These are phyloP conservation scores for Potamilus streckersoni DNA, from an alignment of 1,140 invertebrate genomes.

Conservation along the genomic window DNA sequence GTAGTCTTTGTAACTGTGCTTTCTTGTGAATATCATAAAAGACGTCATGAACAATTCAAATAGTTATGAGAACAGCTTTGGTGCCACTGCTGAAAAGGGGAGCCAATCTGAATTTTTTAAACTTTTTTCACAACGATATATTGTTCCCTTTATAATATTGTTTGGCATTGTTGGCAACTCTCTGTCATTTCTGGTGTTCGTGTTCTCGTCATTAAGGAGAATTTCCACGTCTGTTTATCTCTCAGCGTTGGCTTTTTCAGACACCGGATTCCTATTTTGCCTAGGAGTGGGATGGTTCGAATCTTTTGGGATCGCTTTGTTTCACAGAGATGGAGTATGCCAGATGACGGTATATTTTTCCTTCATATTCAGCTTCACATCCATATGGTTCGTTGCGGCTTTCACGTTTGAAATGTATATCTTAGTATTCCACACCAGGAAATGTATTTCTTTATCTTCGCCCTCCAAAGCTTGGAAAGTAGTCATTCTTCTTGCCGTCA, in stretches of 20 bases:
- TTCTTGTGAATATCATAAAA: no score
- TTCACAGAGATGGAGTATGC: slow-evolving; percentile 55
- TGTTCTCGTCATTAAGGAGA: slow-evolving; percentile 72
- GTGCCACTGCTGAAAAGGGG: no score
- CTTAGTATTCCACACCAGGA: slow-evolving; percentile 59
- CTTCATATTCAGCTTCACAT: slow-evolving; percentile 64
- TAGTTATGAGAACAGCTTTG: no score
- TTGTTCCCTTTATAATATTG: slow-evolving; percentile 71
- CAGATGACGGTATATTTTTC: slow-evolving; percentile 59
- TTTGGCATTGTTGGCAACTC: slow-evolving; percentile 73
- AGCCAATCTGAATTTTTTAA: no score
- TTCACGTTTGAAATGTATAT: slow-evolving; percentile 67
- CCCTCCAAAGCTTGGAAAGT: slow-evolving; percentile 37
- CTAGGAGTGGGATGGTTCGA: slow-evolving; percentile 73
- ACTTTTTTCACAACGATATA: slow-evolving; percentile 56
- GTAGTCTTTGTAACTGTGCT: no score
- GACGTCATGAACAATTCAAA: no score
- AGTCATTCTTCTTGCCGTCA: slow-evolving; percentile 34
- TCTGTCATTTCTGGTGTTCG: slow-evolving; percentile 73
- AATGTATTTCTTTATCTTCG: slow-evolving; percentile 51
- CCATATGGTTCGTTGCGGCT: slow-evolving; percentile 65
- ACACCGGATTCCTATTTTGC: slow-evolving; percentile 71
- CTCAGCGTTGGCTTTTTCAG: slow-evolving; percentile 72
- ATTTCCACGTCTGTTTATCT: slow-evolving; percentile 74
- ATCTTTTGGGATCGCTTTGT: slow-evolving; percentile 66